Evolutionary conservation across 2,113 vertebrate genomes (phyloP).

Genomic region (Naja naja): DNA sequence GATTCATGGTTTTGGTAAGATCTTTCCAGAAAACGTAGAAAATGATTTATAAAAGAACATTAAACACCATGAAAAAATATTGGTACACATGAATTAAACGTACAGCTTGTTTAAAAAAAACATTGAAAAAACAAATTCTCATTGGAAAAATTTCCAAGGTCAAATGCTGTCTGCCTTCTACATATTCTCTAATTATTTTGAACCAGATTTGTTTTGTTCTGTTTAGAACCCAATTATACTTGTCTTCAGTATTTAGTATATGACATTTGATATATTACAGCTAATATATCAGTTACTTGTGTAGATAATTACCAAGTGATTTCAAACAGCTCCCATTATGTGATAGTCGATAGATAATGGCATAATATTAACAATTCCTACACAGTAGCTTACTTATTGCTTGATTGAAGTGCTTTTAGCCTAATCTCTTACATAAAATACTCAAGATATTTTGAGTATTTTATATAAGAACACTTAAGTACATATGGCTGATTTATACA

Average conservation of each 20-base stretch:
- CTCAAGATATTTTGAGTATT: neutral
- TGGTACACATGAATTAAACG: neutral
- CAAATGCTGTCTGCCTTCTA: neutral
- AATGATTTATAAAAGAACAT: constrained; percentile 6
- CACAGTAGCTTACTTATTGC: neutral
- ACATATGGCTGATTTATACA: neutral
- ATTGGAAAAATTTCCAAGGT: neutral
- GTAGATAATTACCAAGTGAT: neutral
- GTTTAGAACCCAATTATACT: neutral
- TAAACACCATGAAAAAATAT: neutral
- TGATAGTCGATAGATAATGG: neutral
- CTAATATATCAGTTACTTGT: neutral
- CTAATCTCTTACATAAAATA: neutral
- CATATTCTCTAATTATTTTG: neutral
- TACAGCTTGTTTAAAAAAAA: neutral
- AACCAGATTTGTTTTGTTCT: neutral
- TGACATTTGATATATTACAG: neutral
- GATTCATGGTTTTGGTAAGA: constrained; percentile 7
- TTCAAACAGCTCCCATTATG: neutral
- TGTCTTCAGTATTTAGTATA: neutral
- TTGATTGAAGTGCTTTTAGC: neutral
- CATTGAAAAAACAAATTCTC: neutral
- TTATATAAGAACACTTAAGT: neutral
- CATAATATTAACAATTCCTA: neutral
- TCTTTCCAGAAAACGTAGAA: constrained; percentile 12